phyloP scores from a whole-genome alignment of 2,797 vertebrate species.

The Pelobates cultripes region DNA sequence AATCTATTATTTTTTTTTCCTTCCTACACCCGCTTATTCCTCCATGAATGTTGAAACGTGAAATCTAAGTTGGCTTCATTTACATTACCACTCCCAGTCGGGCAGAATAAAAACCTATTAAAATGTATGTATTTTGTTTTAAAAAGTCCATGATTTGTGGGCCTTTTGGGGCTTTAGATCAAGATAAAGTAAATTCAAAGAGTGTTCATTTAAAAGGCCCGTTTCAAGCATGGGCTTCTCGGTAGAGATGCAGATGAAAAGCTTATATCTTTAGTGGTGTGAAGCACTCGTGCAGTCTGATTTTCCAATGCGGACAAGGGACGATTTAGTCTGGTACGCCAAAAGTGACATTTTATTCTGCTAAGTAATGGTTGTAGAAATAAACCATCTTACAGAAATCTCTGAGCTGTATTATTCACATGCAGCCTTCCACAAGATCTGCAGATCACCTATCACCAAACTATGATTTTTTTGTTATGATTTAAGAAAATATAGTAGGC shows the following conservation, averaged over 20 bases:
- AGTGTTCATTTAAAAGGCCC: slow-evolving; percentile 78
- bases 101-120: slow-evolving; percentile 70
- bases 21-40: slow-evolving; percentile 70
- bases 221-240: slow-evolving; percentile 71
- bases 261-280: slow-evolving; percentile 76
- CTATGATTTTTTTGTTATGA: too few species aligned
- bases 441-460: neutral
- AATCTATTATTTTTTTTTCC: slow-evolving; percentile 64
- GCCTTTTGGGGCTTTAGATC: slow-evolving; percentile 70
- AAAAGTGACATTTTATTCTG: slow-evolving; percentile 20
- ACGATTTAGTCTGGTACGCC: slow-evolving; percentile 65
- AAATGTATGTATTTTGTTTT: slow-evolving; percentile 66
- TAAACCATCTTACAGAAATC: neutral
- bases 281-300: slow-evolving; percentile 47
- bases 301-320: slow-evolving; percentile 96
- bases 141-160: slow-evolving; percentile 72
- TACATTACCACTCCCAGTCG: slow-evolving; percentile 52
- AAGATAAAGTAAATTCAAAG: slow-evolving; percentile 75
- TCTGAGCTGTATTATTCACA: neutral
- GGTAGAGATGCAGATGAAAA: slow-evolving; percentile 76
- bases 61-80: slow-evolving; percentile 70
- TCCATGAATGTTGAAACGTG: slow-evolving; percentile 73
- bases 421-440: neutral
- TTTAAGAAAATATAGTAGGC: too few species aligned
- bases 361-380: neutral